phyloP scores from a whole-genome alignment of 2,888 invertebrate genomes.

The Cremastobaeus sp. region DNA sequence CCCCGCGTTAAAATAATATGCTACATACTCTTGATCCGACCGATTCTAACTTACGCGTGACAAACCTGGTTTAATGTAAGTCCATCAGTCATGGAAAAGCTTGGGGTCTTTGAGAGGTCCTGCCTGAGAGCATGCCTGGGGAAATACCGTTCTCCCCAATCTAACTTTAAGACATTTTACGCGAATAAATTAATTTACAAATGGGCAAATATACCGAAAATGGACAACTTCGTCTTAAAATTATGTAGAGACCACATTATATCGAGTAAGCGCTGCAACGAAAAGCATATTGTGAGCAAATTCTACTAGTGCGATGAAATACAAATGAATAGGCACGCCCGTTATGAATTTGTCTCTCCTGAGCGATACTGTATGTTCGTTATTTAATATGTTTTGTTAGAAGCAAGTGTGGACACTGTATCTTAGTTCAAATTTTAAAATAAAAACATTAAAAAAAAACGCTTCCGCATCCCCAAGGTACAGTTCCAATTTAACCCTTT shows the following conservation, averaged over 20 bases:
- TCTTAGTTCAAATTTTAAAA: too few species aligned
- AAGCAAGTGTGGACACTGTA: too few species aligned
- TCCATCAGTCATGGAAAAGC: background rate
- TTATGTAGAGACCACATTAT: background rate
- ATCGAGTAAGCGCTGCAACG: too few species aligned
- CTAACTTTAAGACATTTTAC: background rate
- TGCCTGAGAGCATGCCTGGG: background rate
- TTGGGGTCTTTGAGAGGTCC: background rate
- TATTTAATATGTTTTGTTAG: too few species aligned
- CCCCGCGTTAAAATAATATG: conserved; percentile 38
- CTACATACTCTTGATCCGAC: conserved; percentile 19
- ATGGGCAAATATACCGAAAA: background rate
- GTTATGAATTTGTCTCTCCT: too few species aligned
- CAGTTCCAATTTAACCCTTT: too few species aligned
- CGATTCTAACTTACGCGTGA: background rate
- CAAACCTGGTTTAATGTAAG: conserved; percentile 12
- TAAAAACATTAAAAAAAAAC: too few species aligned
- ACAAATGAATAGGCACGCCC: too few species aligned
- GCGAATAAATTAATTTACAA: background rate
- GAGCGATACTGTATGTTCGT: too few species aligned
- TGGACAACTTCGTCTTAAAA: background rate
- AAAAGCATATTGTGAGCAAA: too few species aligned
- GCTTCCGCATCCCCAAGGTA: too few species aligned
- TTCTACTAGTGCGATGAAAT: too few species aligned
- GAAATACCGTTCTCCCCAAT: background rate